Evolutionary conservation across 2,888 invertebrate species (phyloP), one percentile per base, ranked within the genome.

Genomic region (Laothoe populi): DNA sequence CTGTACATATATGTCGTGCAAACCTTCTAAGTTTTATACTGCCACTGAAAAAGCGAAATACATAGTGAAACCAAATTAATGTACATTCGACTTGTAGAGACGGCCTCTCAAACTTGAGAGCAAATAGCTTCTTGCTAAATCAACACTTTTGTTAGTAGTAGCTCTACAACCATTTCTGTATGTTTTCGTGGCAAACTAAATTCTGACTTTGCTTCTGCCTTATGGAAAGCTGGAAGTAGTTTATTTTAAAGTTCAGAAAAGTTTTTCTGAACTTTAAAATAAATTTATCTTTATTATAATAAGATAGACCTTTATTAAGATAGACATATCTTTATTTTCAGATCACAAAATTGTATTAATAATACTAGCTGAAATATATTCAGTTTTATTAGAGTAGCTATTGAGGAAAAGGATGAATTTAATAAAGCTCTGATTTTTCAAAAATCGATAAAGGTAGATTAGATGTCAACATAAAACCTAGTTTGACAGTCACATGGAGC

Each of bases 41-140:
- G 19, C 53, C 23, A 11, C 40, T 49, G n/a, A 16, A 59, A 35
- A 19, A 16, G n/a, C 11, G 46, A 35, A 19, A 16, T 38, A 10
- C 24, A 53, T 63, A 70, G 70, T 70, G 71, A 68, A 75, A 77
- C 74, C 60, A 65, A 84, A 88, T 89, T 88, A 87, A 83, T 84
- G 87, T 89, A 84, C 79, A 66, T 78, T 81, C 78, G 83, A 83
- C 81, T 85, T 80, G 76, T 72, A 69, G 62, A 69, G 63, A 66
- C 70, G 73, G 74, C 77, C 73, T 72, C 74, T 79, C 64, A 63
- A 60, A 63, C 62, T 67, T 74, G 67, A 62, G 66, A 73, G 72
- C 74, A 75, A 82, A 80, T 80, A 79, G 71, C 75, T 81, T 69
- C 68, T 69, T 73, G 72, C 73, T 69, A 73, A 81, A 72, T 79